Percentiles rank a stretch among this genome's conserved stretches.
Conservation (phyloP, 2,113 vertebrate species). For the Aegypius monachus region DNA sequence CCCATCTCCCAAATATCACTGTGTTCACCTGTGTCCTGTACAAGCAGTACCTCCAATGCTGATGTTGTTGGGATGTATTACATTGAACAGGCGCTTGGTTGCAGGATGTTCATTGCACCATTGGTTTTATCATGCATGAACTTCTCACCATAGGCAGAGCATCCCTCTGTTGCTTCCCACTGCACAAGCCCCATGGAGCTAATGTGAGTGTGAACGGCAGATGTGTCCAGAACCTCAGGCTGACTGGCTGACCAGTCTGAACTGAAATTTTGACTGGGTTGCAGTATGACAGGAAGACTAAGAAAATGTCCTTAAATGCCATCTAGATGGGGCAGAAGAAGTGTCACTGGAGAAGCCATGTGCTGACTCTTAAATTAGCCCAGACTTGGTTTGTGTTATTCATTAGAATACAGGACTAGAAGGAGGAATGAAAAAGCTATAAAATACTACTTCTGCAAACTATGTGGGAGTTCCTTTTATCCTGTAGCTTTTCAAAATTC, state of each 20-base stretch:
- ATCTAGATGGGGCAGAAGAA: neutral
- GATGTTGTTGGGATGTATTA: neutral
- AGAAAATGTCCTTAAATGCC: neutral
- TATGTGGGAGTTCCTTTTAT: neutral
- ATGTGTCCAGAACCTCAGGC: neutral
- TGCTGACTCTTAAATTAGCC: neutral
- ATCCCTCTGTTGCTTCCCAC: neutral
- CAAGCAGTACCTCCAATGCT: neutral
- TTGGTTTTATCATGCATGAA: neutral
- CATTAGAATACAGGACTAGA: neutral
- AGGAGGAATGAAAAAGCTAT: neutral
- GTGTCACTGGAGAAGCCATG: neutral
- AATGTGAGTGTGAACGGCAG: fast-evolving
- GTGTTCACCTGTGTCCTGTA: neutral
- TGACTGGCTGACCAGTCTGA: neutral
- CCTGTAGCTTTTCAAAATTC: neutral
- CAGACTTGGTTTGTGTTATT: neutral
- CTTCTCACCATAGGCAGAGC: neutral
- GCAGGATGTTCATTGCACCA: neutral
- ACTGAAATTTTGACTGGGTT: neutral
- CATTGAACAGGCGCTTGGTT: fast-evolving
- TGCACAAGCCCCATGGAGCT: neutral
- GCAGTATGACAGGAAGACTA: neutral
- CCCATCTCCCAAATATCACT: neutral
- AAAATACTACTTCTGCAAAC: neutral